Conservation (phyloP, 2,888 invertebrate species). For the Perdita meconis region DNA sequence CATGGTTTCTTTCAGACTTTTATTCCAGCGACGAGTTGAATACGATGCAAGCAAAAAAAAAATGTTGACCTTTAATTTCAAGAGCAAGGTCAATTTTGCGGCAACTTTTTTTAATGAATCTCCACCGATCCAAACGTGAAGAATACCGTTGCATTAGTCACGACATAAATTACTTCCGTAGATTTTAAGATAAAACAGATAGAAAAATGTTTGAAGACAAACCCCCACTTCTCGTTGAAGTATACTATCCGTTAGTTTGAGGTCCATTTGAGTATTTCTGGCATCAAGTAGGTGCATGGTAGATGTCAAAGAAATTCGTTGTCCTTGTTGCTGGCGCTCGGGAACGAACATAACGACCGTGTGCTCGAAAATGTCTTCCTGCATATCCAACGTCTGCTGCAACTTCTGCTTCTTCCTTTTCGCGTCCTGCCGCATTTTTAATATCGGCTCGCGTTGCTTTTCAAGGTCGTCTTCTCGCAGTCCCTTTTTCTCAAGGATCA, state of each 20-base stretch:
- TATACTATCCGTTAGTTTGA: constrained; percentile 28
- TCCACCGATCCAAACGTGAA: too few relatives aligned
- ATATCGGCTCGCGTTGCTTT: constrained; percentile 87
- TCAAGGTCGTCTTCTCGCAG: constrained; percentile 87
- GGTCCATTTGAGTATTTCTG: constrained; percentile 7
- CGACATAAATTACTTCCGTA: too few relatives aligned
- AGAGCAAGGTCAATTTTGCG: too few relatives aligned
- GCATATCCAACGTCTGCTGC: constrained; percentile 86
- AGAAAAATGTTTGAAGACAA: not conserved
- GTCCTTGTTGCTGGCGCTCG: constrained; percentile 83
- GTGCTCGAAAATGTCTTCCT: constrained; percentile 88
- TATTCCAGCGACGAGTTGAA: too few relatives aligned
- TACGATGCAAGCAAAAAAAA: too few relatives aligned
- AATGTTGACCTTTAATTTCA: too few relatives aligned
- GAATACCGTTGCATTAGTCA: too few relatives aligned
- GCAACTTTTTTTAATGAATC: too few relatives aligned
- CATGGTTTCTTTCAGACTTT: too few relatives aligned
- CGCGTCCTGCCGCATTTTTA: constrained; percentile 86
- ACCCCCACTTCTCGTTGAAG: constrained; percentile 44
- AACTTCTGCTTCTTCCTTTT: constrained; percentile 86
- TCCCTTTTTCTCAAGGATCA: constrained; percentile 88
- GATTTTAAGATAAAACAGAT: too few relatives aligned
- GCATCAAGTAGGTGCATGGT: not conserved
- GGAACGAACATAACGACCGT: constrained; percentile 88
- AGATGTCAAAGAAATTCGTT: constrained; percentile 53